Evolutionary conservation across 2,888 invertebrate species (phyloP).

Genomic region (Amblyjoppa proteus): DNA sequence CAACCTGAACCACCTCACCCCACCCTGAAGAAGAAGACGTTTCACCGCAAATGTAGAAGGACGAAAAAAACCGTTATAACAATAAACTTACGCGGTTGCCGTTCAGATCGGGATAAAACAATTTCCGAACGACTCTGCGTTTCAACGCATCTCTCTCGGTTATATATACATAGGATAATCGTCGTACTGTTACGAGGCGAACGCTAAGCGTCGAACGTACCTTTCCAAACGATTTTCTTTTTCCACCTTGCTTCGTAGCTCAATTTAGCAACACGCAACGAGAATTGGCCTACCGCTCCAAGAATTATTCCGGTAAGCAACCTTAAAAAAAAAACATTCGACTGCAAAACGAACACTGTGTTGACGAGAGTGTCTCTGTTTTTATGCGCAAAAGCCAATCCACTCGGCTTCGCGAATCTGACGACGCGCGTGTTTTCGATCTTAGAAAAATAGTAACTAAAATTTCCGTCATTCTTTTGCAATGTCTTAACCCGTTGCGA

Average conservation of each 20-base stretch:
- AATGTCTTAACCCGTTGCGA: too few relatives aligned
- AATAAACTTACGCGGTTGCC: neutral
- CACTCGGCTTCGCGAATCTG: too few relatives aligned
- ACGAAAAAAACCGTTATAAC: constrained; percentile 10
- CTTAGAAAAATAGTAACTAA: too few relatives aligned
- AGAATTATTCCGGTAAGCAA: constrained; percentile 65
- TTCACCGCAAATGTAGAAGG: too few relatives aligned
- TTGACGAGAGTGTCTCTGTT: too few relatives aligned
- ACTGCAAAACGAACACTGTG: too few relatives aligned
- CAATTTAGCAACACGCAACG: constrained; percentile 45
- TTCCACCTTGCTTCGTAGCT: constrained; percentile 40
- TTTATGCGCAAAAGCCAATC: too few relatives aligned
- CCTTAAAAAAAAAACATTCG: too few relatives aligned
- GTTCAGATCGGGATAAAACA: neutral
- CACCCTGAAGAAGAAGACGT: too few relatives aligned
- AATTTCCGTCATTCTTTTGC: too few relatives aligned
- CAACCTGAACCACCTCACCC: too few relatives aligned
- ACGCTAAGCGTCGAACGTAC: neutral
- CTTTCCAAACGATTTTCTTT: neutral
- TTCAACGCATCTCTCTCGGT: neutral
- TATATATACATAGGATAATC: neutral
- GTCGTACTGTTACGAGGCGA: neutral
- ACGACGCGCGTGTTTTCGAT: too few relatives aligned
- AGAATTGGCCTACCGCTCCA: constrained; percentile 68
- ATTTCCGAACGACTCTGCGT: neutral